Percentiles rank a stretch among this genome's conserved stretches.
Evolutionary conservation across 2,888 invertebrate genomes (phyloP).

Genomic region (Parnassius glacialis): DNA sequence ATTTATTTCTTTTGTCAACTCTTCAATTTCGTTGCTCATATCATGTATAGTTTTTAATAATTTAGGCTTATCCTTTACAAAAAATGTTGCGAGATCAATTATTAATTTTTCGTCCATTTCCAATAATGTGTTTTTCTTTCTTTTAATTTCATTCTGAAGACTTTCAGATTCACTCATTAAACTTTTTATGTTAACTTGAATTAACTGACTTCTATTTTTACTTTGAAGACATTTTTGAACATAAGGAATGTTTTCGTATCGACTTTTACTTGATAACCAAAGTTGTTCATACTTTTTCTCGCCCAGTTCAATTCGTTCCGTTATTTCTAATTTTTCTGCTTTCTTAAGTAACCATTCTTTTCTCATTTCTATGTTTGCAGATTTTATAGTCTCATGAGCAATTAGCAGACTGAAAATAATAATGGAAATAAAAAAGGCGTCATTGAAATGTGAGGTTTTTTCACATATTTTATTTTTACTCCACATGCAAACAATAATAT

Average conservation of each 20-base stretch:
- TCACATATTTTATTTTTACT: too few species aligned
- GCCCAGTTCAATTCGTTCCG: slow-evolving; percentile 45
- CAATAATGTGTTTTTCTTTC: slow-evolving; percentile 38
- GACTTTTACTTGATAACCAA: slow-evolving; percentile 54
- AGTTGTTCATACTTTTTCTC: slow-evolving; percentile 59
- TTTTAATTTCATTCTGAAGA: slow-evolving; percentile 42
- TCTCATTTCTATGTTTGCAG: slow-evolving; percentile 55
- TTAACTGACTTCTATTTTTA: slow-evolving; percentile 37
- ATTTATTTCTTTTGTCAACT: slow-evolving; percentile 29
- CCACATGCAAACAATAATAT: too few species aligned
- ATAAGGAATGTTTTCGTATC: slow-evolving; percentile 59
- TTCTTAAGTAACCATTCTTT: slow-evolving; percentile 54
- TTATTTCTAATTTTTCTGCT: slow-evolving; percentile 45
- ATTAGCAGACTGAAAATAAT: slow-evolving; percentile 46
- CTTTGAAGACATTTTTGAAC: slow-evolving; percentile 50
- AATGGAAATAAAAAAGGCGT: neutral
- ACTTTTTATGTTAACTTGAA: slow-evolving; percentile 40
- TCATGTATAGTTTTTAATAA: slow-evolving; percentile 40
- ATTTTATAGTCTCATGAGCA: slow-evolving; percentile 52
- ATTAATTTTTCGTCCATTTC: slow-evolving; percentile 45
- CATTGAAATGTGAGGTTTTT: neutral
- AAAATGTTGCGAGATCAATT: slow-evolving; percentile 54
- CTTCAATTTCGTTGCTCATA: slow-evolving; percentile 38
- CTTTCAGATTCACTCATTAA: slow-evolving; percentile 42
- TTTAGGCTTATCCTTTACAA: slow-evolving; percentile 50